phyloP scores from a whole-genome alignment of 1,140 invertebrate genomes.

The Ruditapes philippinarum region DNA sequence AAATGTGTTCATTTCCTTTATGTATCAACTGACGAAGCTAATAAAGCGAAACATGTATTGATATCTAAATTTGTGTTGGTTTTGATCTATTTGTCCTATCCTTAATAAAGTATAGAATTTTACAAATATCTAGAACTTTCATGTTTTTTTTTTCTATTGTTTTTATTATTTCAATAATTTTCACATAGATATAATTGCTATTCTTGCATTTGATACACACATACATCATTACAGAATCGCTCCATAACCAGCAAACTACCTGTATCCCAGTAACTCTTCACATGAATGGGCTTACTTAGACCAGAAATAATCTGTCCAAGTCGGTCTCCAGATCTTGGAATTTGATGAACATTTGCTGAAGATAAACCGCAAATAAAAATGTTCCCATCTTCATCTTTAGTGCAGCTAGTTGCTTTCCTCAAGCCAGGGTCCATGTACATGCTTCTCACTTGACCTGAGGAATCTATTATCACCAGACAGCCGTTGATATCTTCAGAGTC shows the following conservation, averaged over 20 bases:
- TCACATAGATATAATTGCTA: too few relatives aligned
- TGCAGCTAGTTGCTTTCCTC: conserved; percentile 59
- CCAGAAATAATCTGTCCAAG: conserved; percentile 57
- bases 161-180: too few relatives aligned
- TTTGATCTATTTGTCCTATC: too few relatives aligned
- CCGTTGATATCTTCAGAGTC: conserved; percentile 56
- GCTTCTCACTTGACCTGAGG: conserved; percentile 42
- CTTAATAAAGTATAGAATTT: too few relatives aligned
- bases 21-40: too few relatives aligned
- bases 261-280: conserved; percentile 31
- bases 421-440: conserved; percentile 61
- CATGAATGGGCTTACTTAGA: conserved; percentile 56
- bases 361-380: conserved; percentile 48
- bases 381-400: conserved; percentile 51
- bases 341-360: conserved; percentile 53
- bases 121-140: too few relatives aligned
- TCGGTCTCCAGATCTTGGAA: conserved; percentile 31
- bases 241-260: conserved; percentile 47
- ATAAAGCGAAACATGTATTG: too few relatives aligned
- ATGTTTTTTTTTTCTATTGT: too few relatives aligned
- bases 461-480: conserved; percentile 51
- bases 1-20: too few relatives aligned
- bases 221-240: conserved; percentile 55
- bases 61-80: too few relatives aligned
- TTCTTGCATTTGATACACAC: conserved; percentile 58